Conservation (phyloP, 2,888 invertebrate genomes). For the Eremobia ochroleuca region DNA sequence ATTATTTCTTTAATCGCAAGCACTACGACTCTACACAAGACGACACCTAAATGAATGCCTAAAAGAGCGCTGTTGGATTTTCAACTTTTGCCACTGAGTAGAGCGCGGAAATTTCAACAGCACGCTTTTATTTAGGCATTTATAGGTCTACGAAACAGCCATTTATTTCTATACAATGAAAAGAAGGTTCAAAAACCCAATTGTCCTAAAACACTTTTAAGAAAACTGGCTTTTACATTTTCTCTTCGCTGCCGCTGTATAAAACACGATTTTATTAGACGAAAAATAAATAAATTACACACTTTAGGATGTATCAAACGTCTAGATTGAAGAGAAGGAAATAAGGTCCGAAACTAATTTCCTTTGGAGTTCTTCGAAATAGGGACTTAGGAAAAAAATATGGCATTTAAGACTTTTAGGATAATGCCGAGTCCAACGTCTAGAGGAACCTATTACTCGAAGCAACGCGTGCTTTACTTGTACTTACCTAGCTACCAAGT, state of each 20-base stretch:
- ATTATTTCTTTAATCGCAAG: no score
- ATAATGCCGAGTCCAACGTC: background rate
- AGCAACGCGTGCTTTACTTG: no score
- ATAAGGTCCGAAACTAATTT: conserved; percentile 42
- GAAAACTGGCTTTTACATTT: conserved; percentile 8
- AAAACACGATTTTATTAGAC: conserved; percentile 5
- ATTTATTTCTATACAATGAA: background rate
- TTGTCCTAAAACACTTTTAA: conserved; percentile 8
- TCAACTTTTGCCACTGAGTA: no score
- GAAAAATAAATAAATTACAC: conserved; percentile 11
- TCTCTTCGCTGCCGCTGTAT: background rate
- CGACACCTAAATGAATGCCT: no score
- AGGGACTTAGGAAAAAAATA: background rate
- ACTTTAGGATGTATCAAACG: conserved; percentile 2
- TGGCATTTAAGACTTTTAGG: background rate
- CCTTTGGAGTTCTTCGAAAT: conserved; percentile 20
- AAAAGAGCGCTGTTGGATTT: no score
- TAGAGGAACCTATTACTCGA: no score
- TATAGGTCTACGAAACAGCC: background rate
- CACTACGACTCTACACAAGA: no score
- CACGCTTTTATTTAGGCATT: background rate
- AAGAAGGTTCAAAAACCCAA: background rate
- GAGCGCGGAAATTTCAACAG: no score
- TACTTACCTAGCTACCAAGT: no score
- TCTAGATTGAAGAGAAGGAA: conserved; percentile 34